A percentile compares a stretch with the other conserved stretches of the same genome.
Conservation (phyloP, 2,797 vertebrate species). For the Cynodonichthys magdalenae region DNA sequence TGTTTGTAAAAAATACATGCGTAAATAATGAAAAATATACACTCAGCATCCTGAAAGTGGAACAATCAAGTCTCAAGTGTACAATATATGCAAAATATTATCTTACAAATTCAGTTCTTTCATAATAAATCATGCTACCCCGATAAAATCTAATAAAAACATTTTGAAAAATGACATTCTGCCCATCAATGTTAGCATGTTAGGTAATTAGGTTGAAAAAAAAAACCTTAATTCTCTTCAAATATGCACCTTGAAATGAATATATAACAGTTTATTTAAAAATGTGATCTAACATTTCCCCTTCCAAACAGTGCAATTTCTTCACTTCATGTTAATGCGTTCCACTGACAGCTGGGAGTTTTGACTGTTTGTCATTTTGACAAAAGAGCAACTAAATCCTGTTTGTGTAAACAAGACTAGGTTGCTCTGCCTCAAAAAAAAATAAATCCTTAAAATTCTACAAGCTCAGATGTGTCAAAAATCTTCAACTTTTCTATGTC, state of each 20-base stretch:
- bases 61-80: conserved; percentile 10
- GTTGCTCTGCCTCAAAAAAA: not conserved
- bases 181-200: conserved; percentile 32
- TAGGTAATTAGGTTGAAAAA: conserved; percentile 16
- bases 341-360: not conserved
- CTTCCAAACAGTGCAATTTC: not conserved
- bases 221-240: not conserved
- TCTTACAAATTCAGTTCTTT: conserved; percentile 11
- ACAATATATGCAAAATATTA: not conserved
- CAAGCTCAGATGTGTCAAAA: conserved; percentile 7
- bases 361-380: conserved; percentile 23
- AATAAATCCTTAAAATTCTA: conserved; percentile 13
- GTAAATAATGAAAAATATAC: conserved; percentile 1
- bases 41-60: not conserved
- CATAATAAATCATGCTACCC: conserved; percentile 11
- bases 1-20: not conserved
- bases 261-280: conserved; percentile 12
- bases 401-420: conserved; percentile 7
- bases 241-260: conserved; percentile 19
- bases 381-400: conserved; percentile 16
- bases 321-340: conserved; percentile 11
- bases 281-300: conserved; percentile 10
- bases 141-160: not conserved
- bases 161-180: not conserved
- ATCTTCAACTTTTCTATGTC: not conserved